phyloP scores from a whole-genome alignment of 2,113 vertebrate genomes.

The Phoenicopterus ruber region DNA sequence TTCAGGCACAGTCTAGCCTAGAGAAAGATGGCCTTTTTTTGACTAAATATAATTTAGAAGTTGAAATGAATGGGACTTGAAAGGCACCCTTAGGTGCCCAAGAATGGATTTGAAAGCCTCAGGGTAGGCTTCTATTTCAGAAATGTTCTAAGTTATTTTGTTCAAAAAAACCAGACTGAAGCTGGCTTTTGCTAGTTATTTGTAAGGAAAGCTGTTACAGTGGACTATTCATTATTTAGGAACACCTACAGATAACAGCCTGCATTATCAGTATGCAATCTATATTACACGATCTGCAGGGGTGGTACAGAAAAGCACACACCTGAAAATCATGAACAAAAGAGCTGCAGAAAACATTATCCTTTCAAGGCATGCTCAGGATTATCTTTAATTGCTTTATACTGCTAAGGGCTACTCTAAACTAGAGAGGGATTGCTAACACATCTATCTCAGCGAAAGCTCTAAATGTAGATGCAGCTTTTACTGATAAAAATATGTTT shows the following conservation, averaged over 20 bases:
- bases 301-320: neutral
- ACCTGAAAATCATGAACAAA: constrained; percentile 28
- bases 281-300: neutral
- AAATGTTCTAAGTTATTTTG: neutral
- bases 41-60: neutral
- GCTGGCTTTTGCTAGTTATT: neutral
- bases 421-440: neutral
- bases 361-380: neutral
- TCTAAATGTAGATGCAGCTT: neutral
- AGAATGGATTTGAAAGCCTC: neutral
- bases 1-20: neutral
- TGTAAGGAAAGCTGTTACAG: constrained; percentile 3
- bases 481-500: neutral
- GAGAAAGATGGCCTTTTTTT: neutral
- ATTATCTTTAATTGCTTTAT: constrained; percentile 48
- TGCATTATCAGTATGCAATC: constrained; percentile 31
- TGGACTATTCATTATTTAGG: constrained; percentile 32
- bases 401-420: neutral
- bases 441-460: neutral
- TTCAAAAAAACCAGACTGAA: neutral
- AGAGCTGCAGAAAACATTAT: constrained; percentile 1
- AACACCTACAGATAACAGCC: constrained; percentile 36
- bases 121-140: neutral
- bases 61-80: neutral
- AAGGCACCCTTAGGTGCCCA: constrained; percentile 3